These are phyloP conservation scores for Litoditis marina DNA, from an alignment of 2,888 invertebrate species.

Conservation along the genomic window DNA sequence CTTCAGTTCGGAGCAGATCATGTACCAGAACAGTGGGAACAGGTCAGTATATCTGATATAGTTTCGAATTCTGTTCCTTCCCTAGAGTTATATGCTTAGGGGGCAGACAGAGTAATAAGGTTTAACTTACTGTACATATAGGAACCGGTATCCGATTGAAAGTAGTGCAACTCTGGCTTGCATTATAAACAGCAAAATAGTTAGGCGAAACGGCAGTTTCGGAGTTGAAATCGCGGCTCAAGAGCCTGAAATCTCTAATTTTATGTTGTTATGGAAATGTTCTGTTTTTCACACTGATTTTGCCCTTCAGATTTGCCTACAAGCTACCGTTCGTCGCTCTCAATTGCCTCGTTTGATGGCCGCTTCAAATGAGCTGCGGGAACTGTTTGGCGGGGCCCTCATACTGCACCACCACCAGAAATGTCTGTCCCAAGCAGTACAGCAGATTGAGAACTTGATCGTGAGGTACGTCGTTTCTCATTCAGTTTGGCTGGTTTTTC, in stretches of 20 bases:
- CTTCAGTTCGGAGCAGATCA: slow-evolving; percentile 60
- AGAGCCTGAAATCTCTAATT: no score
- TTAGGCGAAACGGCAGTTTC: no score
- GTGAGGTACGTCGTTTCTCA: slow-evolving; percentile 13
- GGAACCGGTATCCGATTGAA: no score
- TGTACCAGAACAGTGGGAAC: slow-evolving; percentile 57
- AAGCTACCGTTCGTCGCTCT: slow-evolving; percentile 39
- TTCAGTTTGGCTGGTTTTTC: no score
- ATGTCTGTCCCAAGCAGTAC: slow-evolving; percentile 38
- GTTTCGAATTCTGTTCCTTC: no score
- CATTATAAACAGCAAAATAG: background rate
- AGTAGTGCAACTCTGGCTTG: no score
- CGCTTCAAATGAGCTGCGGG: slow-evolving; percentile 37
- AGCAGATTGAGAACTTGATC: slow-evolving; percentile 33
- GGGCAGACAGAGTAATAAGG: no score
- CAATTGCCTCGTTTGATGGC: slow-evolving; percentile 41
- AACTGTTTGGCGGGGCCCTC: slow-evolving; percentile 48
- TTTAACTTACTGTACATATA: no score
- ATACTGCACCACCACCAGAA: slow-evolving; percentile 29
- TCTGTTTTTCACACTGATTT: no score
- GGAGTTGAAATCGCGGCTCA: no score
- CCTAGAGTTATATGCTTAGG: no score
- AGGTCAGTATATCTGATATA: slow-evolving; percentile 25
- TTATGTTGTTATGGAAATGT: no score
- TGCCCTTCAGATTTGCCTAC: slow-evolving; percentile 24